Base-by-base conservation (phyloP, 64 coral and sea anemone genomes). In the Stichodactyla helianthus region DNA sequence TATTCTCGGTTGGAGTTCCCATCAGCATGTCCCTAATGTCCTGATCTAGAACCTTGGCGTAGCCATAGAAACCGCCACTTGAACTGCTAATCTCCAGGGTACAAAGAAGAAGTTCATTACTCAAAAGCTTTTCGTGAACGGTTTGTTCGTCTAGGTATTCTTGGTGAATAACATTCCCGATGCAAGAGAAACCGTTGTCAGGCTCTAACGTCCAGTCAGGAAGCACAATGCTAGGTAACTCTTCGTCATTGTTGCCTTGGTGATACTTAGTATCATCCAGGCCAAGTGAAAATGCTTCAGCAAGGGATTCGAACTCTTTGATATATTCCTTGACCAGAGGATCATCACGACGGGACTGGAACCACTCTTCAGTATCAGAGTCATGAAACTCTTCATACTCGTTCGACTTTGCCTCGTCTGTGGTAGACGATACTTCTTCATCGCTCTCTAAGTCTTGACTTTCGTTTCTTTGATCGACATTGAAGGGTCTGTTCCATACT, bases 291-390 rank as follows among this genome's bases (percentile, higher is more conserved):
- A 81, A 81, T 10, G 78, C 51, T 14, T 53, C 9, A 17, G 22
- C 50, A 52, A 53, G 52, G 19, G 78, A 53, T 55, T 98, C 96
- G 52, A 95, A 98, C 12, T 93, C 88, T 56, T 90, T 95, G 7
- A 98, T 98, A 44, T 98, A 98, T 67, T 98, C 90, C 77, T 95
- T 87, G 15, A 98, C 96, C 17, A 98, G 91, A 18, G 96, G 92
- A 76, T 98, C 96, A 59, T 89, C 87, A 15, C 89, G 96, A 7
- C 89, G 89, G 44, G 85, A 77, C 11, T 83, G 87, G 64, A 90
- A 90, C 96, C 96, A 98, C 28, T 90, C 96, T 54, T 93, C 88
- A 81, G 86, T 74, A 50, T 98, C 96, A 12, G 86, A 59, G 52
- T 92, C 90, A 52, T 83, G 63, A 65, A 83, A 85, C 5, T 91